Conservation (phyloP, 2,797 vertebrate species). For the Denticeps clupeoides region DNA sequence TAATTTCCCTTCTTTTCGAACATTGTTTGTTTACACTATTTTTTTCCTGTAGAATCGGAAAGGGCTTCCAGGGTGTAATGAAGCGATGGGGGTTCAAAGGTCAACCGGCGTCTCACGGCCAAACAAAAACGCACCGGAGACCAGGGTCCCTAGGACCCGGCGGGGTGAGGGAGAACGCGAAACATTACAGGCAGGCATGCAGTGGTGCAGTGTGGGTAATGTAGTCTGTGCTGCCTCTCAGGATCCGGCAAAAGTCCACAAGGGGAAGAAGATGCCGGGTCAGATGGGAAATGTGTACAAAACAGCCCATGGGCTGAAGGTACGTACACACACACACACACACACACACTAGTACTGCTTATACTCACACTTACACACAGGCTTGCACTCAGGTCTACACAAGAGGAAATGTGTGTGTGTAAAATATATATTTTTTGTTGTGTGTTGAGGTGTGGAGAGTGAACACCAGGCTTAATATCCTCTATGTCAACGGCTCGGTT, state of each 20-base stretch:
- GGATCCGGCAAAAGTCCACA: constrained; percentile 81
- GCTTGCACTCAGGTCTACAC: too few relatives aligned
- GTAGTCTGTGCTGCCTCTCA: constrained; percentile 29
- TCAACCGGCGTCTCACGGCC: constrained; percentile 84
- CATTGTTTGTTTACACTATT: neutral
- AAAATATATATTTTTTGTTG: too few relatives aligned
- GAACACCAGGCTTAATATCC: constrained; percentile 79
- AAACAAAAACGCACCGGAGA: constrained; percentile 90
- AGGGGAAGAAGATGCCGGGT: constrained; percentile 93
- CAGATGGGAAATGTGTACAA: constrained; percentile 72
- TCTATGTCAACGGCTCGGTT: constrained; percentile 84
- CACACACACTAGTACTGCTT: neutral
- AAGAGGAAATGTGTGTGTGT: too few relatives aligned
- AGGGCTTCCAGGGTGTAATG: constrained; percentile 97
- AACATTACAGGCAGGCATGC: neutral
- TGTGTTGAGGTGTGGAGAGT: constrained; percentile 81
- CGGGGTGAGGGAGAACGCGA: constrained; percentile 57
- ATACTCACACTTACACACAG: too few relatives aligned
- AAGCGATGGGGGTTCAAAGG: constrained; percentile 93
- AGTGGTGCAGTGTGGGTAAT: neutral
- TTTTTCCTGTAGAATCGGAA: constrained; percentile 72
- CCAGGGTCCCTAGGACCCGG: constrained; percentile 80
- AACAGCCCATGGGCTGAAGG: constrained; percentile 77
- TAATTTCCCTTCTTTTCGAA: neutral
- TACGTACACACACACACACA: constrained; percentile 28